Evolutionary conservation across 2,797 vertebrate species (phyloP).

Genomic region (Urosaurus nigricauda): DNA sequence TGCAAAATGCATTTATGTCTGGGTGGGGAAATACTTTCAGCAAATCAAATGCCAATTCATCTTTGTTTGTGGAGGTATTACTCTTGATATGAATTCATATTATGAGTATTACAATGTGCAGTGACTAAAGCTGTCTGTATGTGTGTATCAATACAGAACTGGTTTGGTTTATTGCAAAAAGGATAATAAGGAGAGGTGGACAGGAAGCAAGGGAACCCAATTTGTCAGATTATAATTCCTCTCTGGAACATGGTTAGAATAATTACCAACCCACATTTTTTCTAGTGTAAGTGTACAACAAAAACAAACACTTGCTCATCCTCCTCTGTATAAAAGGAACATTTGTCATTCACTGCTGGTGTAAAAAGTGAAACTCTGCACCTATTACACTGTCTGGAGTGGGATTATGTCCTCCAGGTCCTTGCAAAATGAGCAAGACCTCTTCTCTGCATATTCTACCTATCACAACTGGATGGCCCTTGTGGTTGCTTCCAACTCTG

Average conservation of each 20-base stretch:
- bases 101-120: not conserved
- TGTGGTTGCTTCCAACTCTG: too few relatives aligned
- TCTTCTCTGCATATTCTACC: too few relatives aligned
- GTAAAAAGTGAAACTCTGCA: not conserved
- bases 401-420: not conserved
- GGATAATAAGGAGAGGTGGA: not conserved
- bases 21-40: not conserved
- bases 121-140: not conserved
- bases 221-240: not conserved
- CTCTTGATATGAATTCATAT: conserved; percentile 26
- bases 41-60: conserved; percentile 11
- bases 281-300: not conserved
- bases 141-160: not conserved
- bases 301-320: not conserved
- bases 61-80: not conserved
- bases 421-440: not conserved
- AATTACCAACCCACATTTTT: not conserved
- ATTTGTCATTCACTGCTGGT: not conserved
- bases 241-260: not conserved
- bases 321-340: not conserved
- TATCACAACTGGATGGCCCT: too few relatives aligned
- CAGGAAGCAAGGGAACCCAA: not conserved
- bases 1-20: not conserved
- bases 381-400: not conserved
- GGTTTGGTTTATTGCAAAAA: not conserved